A percentile compares a stretch with the other conserved stretches of the same genome.
Evolutionary conservation across 2,113 vertebrate genomes (phyloP).

Genomic region (Cariama cristata): DNA sequence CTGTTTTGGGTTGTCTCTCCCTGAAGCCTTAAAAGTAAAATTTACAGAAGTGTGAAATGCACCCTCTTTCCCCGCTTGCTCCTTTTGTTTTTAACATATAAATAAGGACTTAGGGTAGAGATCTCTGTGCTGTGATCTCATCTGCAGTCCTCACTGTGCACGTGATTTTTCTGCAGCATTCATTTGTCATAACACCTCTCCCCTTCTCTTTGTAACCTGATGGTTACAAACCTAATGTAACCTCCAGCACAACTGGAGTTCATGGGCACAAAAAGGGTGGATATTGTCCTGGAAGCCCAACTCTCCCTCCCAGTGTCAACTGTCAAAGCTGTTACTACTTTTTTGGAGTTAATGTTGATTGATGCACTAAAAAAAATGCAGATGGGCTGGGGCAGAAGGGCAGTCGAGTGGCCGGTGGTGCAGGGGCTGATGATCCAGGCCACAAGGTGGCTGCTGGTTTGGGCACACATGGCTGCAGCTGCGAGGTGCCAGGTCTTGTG

Average conservation of each 20-base stretch:
- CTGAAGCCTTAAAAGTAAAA: background rate
- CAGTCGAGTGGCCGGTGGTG: too few species aligned
- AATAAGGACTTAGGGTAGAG: background rate
- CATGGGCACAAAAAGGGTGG: background rate
- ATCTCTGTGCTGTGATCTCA: accelerated
- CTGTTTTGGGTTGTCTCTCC: background rate
- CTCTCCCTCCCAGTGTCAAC: background rate
- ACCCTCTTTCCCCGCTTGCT: background rate
- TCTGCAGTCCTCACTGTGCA: background rate
- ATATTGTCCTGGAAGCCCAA: background rate
- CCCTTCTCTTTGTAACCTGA: background rate
- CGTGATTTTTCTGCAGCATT: background rate
- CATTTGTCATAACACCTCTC: accelerated
- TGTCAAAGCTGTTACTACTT: background rate
- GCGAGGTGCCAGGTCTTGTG: background rate
- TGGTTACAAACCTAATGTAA: too few species aligned
- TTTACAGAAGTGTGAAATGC: background rate
- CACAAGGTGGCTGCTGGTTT: background rate
- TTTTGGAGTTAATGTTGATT: background rate
- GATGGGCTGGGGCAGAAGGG: background rate
- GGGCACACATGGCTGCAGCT: background rate
- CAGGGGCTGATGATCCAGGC: background rate
- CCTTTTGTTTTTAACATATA: too few species aligned
- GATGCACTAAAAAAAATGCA: accelerated
- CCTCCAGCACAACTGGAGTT: too few species aligned